phyloP scores from a whole-genome alignment of 2,113 vertebrate genomes.

The Hypocryptadius cinnamomeus region DNA sequence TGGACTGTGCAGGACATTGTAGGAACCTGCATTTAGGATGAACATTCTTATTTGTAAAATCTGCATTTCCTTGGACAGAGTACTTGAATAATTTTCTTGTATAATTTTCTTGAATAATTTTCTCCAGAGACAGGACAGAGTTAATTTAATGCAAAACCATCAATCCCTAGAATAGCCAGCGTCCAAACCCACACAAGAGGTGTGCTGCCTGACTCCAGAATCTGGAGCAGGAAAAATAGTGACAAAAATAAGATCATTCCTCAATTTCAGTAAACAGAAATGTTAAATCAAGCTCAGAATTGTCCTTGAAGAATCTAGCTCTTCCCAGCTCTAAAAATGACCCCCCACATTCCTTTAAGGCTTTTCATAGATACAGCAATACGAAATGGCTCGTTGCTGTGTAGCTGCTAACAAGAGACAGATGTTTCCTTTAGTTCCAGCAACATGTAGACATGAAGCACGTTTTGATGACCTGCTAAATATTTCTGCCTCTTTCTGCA shows the following conservation, averaged over 20 bases:
- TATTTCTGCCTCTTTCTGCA: background rate
- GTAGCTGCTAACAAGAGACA: slow-evolving; percentile 32
- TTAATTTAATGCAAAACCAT: background rate
- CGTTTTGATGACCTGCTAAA: background rate
- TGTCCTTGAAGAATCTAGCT: background rate
- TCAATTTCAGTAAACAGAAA: background rate
- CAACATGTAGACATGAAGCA: background rate
- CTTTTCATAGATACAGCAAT: background rate
- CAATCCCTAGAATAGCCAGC: background rate
- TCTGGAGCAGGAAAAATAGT: background rate
- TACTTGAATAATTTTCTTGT: background rate
- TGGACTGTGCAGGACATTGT: background rate
- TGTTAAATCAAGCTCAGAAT: background rate
- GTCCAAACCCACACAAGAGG: background rate
- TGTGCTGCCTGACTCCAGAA: background rate
- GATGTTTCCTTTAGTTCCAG: slow-evolving; percentile 22
- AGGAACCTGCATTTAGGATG: background rate
- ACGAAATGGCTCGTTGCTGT: background rate
- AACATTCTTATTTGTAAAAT: background rate
- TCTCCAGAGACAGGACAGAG: background rate
- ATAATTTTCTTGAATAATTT: background rate
- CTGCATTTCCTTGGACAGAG: background rate
- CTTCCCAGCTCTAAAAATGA: background rate
- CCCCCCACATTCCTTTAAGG: background rate
- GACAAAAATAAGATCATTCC: background rate